These are phyloP conservation scores for Charaxes varanes DNA, from an alignment of 1,140 invertebrate species.

Conservation along the genomic window DNA sequence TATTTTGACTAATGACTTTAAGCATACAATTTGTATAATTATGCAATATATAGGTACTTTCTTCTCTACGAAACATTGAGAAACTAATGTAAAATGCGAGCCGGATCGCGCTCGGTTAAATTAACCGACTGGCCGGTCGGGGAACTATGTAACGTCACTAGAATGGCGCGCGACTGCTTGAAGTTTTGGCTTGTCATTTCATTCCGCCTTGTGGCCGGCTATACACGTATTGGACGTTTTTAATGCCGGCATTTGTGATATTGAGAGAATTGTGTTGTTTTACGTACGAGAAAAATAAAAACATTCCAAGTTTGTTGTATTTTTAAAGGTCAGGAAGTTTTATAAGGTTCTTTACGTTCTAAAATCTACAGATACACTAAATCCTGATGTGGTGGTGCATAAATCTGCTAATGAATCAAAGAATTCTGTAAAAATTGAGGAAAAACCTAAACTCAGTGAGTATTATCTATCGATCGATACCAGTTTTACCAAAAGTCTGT, in stretches of 20 bases:
- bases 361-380: slow-evolving; percentile 66
- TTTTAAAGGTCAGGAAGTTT: slow-evolving; percentile 16
- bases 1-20: no score
- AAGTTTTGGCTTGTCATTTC: slow-evolving; percentile 39
- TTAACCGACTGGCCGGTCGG: slow-evolving; percentile 36
- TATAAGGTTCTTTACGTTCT: slow-evolving; percentile 56
- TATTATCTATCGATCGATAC: slow-evolving; percentile 44
- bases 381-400: slow-evolving; percentile 62
- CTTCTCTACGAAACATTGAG: neutral
- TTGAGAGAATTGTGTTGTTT: slow-evolving; percentile 6
- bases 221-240: slow-evolving; percentile 20
- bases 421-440: slow-evolving; percentile 46
- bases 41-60: neutral
- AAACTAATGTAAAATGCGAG: slow-evolving; percentile 17
- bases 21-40: neutral
- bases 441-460: slow-evolving; percentile 64
- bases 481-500: slow-evolving; percentile 33
- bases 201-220: slow-evolving; percentile 27
- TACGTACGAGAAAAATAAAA: slow-evolving; percentile 11
- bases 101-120: slow-evolving; percentile 53
- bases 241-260: slow-evolving; percentile 21
- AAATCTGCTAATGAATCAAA: slow-evolving; percentile 55
- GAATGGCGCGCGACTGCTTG: slow-evolving; percentile 27
- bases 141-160: slow-evolving; percentile 38
- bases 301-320: slow-evolving; percentile 16